phyloP scores from a whole-genome alignment of 2,797 vertebrate genomes.

The Psittacula echo region DNA sequence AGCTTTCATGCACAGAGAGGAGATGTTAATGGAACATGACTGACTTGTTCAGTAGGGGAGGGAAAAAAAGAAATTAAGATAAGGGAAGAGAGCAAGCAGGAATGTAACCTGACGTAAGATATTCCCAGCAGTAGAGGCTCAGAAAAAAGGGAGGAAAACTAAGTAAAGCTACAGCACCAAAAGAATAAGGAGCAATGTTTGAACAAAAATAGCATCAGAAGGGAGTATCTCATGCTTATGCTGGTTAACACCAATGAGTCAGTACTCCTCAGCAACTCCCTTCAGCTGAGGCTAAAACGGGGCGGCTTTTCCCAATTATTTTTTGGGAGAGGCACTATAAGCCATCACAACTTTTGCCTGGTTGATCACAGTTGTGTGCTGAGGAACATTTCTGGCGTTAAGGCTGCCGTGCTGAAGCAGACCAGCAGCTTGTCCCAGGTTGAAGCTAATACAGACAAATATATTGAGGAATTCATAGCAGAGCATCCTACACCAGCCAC shows the following conservation, averaged over 20 bases:
- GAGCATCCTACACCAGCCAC: neutral
- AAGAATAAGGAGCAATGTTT: neutral
- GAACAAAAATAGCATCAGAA: neutral
- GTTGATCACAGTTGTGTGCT: accelerated
- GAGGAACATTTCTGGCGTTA: neutral
- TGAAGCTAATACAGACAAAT: neutral
- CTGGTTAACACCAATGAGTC: neutral
- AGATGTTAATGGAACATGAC: constrained; percentile 54
- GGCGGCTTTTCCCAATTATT: neutral
- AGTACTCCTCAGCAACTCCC: neutral
- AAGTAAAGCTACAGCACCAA: neutral
- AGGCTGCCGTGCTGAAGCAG: neutral
- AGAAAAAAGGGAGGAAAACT: neutral
- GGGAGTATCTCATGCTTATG: neutral
- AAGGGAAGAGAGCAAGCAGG: neutral
- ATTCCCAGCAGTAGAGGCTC: neutral
- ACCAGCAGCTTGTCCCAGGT: neutral
- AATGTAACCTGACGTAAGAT: constrained; percentile 20
- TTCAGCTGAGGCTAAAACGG: neutral
- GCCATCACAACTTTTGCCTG: accelerated
- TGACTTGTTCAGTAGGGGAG: neutral
- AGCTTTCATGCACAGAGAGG: neutral
- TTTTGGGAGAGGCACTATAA: neutral
- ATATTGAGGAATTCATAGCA: neutral
- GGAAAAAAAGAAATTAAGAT: neutral